Base-by-base conservation (phyloP, 1,140 invertebrate genomes). In the Zaprionus ornatus region DNA sequence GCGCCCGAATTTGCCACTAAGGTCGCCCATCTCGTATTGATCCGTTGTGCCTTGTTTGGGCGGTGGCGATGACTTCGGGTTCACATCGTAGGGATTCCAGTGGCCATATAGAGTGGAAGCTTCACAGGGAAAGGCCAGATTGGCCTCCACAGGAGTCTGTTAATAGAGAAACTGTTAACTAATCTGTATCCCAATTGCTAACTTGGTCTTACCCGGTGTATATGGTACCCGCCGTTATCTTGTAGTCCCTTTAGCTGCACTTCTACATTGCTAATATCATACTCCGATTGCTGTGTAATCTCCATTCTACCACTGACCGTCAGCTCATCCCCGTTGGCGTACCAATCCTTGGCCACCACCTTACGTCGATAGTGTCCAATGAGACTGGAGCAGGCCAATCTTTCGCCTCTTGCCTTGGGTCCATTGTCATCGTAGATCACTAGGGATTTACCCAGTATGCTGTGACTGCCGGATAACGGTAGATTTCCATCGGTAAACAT, bases 381-480 rank as follows among this genome's bases (percentile, higher is more conserved):
- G 57, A 98, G 95, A 66, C 97, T 97, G 13, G 97, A 96, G 93
- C 98, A 99, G 0, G 97, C 97, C 81, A 99, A 93, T 77, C 98
- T 93, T 91, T 98, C 96, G 12, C 97, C 97, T 70, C 98, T 93
- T 0, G 97, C 97, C 73, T 96, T 95, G 1, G 97, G 97, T 4
- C 97, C 97, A 90, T 96, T 94, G 85, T 98, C 97, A 92, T 98
- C 97, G 80, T 97, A 97, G 48, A 99, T 95, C 0, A 98, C 97
- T 32, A 99, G 91, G 17, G 98, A 97, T 86, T 96, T 96, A 15
- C 96, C 97, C 71, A 98, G 86, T 73, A 99, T 95, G 59, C 95
- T 95, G 73, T 95, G 92, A 15, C 94, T 93, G 15, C 98, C 98
- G 7, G 95, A 95, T 3, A 99, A 92, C 5, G 97, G 95, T 19